Evolutionary conservation across 1,140 invertebrate genomes (phyloP), one percentile per base, ranked within the genome.

Genomic region (Drosophila ogumai): DNA sequence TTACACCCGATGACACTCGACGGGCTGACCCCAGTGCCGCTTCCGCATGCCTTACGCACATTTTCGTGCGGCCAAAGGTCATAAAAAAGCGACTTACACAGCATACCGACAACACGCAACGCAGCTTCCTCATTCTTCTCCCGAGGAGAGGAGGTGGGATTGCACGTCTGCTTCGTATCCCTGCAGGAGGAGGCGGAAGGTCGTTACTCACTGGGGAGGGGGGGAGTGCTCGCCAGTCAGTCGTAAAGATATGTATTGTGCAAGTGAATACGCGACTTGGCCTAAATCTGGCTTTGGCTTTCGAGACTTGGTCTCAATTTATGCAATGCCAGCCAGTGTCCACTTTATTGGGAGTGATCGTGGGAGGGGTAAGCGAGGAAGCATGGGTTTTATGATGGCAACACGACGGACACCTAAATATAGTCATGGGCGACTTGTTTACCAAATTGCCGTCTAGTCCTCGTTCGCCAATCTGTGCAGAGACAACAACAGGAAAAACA

Each of bases 21-120:
- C 52, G 19, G 58, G 50, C 28, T 32, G 63, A 36, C 38, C 58
- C 52, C 28, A 13, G 25, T 28, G 68, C 9, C 52, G 52, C 32
- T 59, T 49, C 47, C 67, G 59, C 81, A 72, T 80, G 76, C 65
- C 63, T 77, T 77, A 85, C 81, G 81, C 81, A 84, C 81, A 77
- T 82, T 71, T 84, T 60, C 63, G 82, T 52, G 74, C n/a, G 58
- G 63, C 76, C 79, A 85, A 55, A 80, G 81, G 63, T 77, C 81
- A 78, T 85, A 81, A 84, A 85, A 75, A 80, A 76, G 54, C 81
- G 66, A 80, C 76, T 84, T 80, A 80, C 61, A 44, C 72, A 46
- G 72, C 69, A 66, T 50, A 44, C 52, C 56, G 65, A 71, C 22
- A 25, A 12, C 50, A 19, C 44, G 44, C 19, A 22, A 49, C 46